These are phyloP conservation scores for Erinaceus europaeus DNA, from an alignment of 2,113 vertebrate genomes.

Conservation along the genomic window DNA sequence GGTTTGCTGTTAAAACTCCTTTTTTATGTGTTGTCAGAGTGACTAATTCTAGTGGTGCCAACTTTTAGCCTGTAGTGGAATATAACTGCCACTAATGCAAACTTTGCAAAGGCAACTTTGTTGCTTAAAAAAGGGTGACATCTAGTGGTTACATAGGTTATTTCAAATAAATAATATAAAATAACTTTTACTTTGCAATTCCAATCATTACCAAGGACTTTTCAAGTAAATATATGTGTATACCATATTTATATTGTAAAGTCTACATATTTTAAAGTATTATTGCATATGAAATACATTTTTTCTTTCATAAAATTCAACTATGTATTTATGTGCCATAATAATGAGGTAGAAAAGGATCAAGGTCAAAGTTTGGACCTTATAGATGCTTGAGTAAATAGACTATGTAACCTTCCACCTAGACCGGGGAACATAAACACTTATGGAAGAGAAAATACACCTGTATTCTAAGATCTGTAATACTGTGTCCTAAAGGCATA, in stretches of 20 bases:
- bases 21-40: not conserved
- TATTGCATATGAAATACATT: not conserved
- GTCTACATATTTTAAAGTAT: not conserved
- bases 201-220: not conserved
- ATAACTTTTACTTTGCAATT: not conserved
- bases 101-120: conserved; percentile 18
- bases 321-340: not conserved
- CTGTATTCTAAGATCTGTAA: not conserved
- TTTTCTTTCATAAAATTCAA: not conserved
- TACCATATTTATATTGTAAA: too few relatives aligned
- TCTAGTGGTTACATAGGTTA: conserved; percentile 79
- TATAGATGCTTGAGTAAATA: not conserved
- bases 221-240: not conserved
- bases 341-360: not conserved
- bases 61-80: conserved; percentile 50
- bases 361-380: not conserved
- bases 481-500: not conserved
- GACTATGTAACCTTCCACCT: not conserved
- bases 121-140: conserved; percentile 81
- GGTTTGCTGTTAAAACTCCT: not conserved
- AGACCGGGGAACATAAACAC: not conserved
- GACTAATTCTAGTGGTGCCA: not conserved
- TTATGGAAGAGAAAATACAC: not conserved
- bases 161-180: conserved; percentile 19
- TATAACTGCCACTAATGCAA: conserved; percentile 63